Percentiles rank a stretch among this genome's conserved stretches.
Conservation (phyloP, 1,140 invertebrate genomes). For the Tribolium castaneum region DNA sequence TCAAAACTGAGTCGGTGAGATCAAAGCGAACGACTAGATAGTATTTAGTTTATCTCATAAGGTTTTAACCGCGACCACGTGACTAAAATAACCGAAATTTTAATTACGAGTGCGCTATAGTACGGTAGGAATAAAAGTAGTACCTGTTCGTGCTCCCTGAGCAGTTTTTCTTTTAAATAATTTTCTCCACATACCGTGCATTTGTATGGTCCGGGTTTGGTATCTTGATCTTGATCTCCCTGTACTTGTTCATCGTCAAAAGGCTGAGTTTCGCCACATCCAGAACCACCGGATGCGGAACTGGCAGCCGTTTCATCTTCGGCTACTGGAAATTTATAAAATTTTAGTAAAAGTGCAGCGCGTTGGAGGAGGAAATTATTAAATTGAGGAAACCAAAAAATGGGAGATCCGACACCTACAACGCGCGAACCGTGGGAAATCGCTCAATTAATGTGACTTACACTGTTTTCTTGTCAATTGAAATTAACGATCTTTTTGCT, state of each 20-base stretch:
- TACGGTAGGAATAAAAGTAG: background rate
- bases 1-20: constrained; percentile 40
- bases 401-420: constrained; percentile 48
- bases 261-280: constrained; percentile 20
- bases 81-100: constrained; percentile 9
- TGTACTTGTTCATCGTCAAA: constrained; percentile 21
- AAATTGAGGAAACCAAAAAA: constrained; percentile 54
- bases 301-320: constrained; percentile 73
- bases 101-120: background rate
- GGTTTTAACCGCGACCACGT: background rate
- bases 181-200: constrained; percentile 36
- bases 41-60: constrained; percentile 8
- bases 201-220: constrained; percentile 30
- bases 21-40: constrained; percentile 25
- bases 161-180: constrained; percentile 67
- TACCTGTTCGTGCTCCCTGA: constrained; percentile 42
- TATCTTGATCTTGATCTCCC: constrained; percentile 16
- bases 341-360: background rate
- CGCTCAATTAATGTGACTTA: constrained; percentile 26
- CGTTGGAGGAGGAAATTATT: constrained; percentile 44
- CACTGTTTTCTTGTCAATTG: background rate
- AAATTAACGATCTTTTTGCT: background rate
- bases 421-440: constrained; percentile 41
- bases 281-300: constrained; percentile 60
- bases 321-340: constrained; percentile 64